Evolutionary conservation across 2,888 invertebrate species (phyloP).

Genomic region (Acrobasis consociella): DNA sequence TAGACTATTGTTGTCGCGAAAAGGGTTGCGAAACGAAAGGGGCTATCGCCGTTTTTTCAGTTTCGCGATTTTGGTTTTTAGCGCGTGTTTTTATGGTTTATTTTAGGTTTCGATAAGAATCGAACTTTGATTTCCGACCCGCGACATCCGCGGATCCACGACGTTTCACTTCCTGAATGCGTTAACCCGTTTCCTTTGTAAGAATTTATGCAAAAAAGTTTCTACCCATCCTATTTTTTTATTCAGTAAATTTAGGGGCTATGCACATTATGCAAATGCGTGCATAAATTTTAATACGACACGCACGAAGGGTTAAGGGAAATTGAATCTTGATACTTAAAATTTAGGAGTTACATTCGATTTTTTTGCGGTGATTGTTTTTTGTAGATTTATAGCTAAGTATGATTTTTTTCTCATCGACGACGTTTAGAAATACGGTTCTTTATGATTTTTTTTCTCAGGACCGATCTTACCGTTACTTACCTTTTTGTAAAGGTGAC

Average conservation of each 20-base stretch:
- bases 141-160: constrained; percentile 64
- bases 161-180: constrained; percentile 78
- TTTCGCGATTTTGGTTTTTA: constrained; percentile 49
- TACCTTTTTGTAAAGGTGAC: constrained; percentile 74
- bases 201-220: constrained; percentile 83
- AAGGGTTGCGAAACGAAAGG: constrained; percentile 52
- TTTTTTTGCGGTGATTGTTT: constrained; percentile 48
- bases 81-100: constrained; percentile 33
- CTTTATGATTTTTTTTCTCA: constrained; percentile 78
- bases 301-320: constrained; percentile 41
- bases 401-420: constrained; percentile 68
- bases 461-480: constrained; percentile 71
- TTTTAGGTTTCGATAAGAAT: constrained; percentile 35
- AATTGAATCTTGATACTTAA: constrained; percentile 37
- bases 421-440: constrained; percentile 63
- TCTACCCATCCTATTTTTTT: constrained; percentile 84
- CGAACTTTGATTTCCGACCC: constrained; percentile 55
- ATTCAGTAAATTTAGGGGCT: constrained; percentile 82
- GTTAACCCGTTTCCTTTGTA: constrained; percentile 82
- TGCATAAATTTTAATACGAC: constrained; percentile 78
- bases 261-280: constrained; percentile 84
- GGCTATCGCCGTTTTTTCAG: constrained; percentile 25
- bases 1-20: constrained; percentile 72
- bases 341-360: constrained; percentile 44
- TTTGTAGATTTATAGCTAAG: constrained; percentile 65